Base-by-base conservation (phyloP, 1,140 invertebrate genomes). In the Lerema accius region DNA sequence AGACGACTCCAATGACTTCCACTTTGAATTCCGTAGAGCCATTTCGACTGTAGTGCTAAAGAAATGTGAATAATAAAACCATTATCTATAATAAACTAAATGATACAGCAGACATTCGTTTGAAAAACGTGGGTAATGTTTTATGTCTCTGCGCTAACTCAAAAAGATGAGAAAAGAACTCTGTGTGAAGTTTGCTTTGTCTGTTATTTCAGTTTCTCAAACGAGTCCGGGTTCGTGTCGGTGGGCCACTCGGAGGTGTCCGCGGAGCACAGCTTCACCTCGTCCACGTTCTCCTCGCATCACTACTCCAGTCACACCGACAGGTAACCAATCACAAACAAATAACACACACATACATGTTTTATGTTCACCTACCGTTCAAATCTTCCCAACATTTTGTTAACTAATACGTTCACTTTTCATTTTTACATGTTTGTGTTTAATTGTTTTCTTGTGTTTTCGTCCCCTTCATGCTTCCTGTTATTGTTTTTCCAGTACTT, bases 211-310 rank as follows among this genome's bases (percentile, higher is more conserved):
- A 91, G 90, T 60, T 92, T 91, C 75, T 92, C 90, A 53, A 93
- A 92, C 50, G 93, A 93, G 80, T 94, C 94, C 58, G 95, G 95
- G 63, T 96, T 96, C 81, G 93, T 95, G 46, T 95, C 95, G 1
- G 94, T 95, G 91, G 93, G 94, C 7, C 82, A 89, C 66, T 73
- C 80, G 39, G 79, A 88, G 73, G 81, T 90, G 51, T 84, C 86
- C 0, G 84, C 84, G 11, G 87, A 90, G 46, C 87, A 90, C 62
- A 84, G 82, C 63, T 90, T 90, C 66, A 81, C 81, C 6, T 89
- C n/a, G n/a, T n/a, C 86, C 10, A 82, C 84, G 3, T 88, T 86
- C 67, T 86, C 87, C 6, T 81, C 87, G 23, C 87, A 90, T 62
- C 87, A 86, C 61, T 89, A 86, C 71, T 85, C 87, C 23, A 90